Percentiles rank a stretch among this genome's conserved stretches.
Conservation (phyloP, 2,888 invertebrate species). For the Acrobasis consociella region DNA sequence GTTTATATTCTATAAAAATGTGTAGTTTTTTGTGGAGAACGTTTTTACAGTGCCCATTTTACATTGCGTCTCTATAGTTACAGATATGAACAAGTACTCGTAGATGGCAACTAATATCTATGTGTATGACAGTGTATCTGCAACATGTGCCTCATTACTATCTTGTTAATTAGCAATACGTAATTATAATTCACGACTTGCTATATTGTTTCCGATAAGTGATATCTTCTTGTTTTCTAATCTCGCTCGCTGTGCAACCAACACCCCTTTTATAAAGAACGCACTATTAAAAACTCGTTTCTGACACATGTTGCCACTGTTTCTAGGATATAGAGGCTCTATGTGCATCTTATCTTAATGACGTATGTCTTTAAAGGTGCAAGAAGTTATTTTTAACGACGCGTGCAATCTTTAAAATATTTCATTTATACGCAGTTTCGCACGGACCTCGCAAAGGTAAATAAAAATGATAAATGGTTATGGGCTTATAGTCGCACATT, state of each 20-base stretch:
- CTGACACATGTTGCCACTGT: conserved; percentile 52
- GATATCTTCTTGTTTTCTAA: neutral
- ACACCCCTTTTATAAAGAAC: neutral
- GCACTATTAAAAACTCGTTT: conserved; percentile 47
- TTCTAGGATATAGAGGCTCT: conserved; percentile 39
- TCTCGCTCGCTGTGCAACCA: neutral
- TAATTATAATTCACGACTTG: no score
- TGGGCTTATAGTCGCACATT: conserved; percentile 4
- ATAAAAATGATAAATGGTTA: conserved; percentile 16
- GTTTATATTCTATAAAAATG: no score
- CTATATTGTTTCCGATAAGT: neutral
- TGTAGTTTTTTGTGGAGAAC: no score
- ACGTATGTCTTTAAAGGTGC: conserved; percentile 34
- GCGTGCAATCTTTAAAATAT: conserved; percentile 9
- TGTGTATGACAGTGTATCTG: no score
- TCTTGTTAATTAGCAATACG: no score
- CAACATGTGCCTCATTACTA: no score
- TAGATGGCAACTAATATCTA: no score
- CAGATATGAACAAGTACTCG: no score
- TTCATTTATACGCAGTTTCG: conserved; percentile 10
- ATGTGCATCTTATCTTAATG: conserved; percentile 36
- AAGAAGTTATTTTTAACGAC: conserved; percentile 26
- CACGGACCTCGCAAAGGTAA: conserved; percentile 7
- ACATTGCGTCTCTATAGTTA: no score
- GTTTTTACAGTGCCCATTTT: no score